Percentiles rank a stretch among this genome's conserved stretches.
Evolutionary conservation across 2,113 vertebrate genomes (phyloP).

Genomic region (Struthidea cinerea): DNA sequence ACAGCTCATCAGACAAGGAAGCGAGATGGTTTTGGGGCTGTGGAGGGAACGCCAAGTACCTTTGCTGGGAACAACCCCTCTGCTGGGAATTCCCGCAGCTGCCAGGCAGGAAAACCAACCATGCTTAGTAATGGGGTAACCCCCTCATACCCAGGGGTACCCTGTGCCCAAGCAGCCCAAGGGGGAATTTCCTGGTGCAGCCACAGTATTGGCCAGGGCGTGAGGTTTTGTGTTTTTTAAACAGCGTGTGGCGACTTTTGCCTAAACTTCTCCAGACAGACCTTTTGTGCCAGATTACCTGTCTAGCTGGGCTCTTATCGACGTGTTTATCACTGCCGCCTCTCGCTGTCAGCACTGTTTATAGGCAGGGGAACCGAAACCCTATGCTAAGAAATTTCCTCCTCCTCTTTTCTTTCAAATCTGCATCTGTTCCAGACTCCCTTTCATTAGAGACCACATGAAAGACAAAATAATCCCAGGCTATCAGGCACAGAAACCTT

Average conservation of each 20-base stretch:
- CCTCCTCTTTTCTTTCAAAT: slow-evolving; percentile 63
- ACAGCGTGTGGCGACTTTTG: background rate
- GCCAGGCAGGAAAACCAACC: background rate
- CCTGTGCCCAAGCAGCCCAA: accelerated
- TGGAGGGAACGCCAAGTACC: background rate
- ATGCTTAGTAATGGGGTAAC: background rate
- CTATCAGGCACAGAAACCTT: slow-evolving; percentile 44
- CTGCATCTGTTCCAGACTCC: slow-evolving; percentile 55
- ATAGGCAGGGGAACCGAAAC: slow-evolving; percentile 56
- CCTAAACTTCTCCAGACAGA: slow-evolving; percentile 31
- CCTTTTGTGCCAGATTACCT: slow-evolving; percentile 49
- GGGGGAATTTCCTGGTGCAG: background rate
- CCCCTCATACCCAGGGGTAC: background rate
- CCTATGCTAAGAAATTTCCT: slow-evolving; percentile 56
- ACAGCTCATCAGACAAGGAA: slow-evolving; percentile 13
- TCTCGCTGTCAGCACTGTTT: slow-evolving; percentile 58
- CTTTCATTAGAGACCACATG: slow-evolving; percentile 66
- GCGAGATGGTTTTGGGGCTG: background rate
- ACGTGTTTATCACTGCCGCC: slow-evolving; percentile 12
- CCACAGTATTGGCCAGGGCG: background rate
- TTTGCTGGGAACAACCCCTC: background rate
- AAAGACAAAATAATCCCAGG: slow-evolving; percentile 57
- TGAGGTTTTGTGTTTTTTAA: slow-evolving; percentile 15
- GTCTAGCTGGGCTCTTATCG: slow-evolving; percentile 47
- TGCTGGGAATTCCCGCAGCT: background rate